Percentiles rank a stretch among this genome's conserved stretches.
Evolutionary conservation across 2,888 invertebrate species (phyloP).

Genomic region (Belgica antarctica): DNA sequence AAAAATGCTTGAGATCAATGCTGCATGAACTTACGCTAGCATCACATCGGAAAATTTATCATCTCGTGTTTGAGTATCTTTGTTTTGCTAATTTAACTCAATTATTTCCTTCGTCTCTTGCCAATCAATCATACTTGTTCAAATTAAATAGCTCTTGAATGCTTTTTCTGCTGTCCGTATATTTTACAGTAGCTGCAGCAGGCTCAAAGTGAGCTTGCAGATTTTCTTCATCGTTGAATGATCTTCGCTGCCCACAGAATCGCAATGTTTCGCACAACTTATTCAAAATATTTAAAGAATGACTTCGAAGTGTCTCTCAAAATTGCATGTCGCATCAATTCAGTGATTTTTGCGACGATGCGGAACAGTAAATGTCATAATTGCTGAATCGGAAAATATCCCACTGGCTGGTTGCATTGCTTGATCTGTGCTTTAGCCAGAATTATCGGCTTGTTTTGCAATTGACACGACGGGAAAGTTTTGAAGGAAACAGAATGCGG

Average conservation of each 20-base stretch:
- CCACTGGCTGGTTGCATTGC: neutral
- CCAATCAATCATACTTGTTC: conserved; percentile 22
- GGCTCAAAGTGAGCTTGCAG: neutral
- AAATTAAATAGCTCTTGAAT: neutral
- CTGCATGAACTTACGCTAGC: no score
- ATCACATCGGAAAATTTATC: no score
- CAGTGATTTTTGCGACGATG: neutral
- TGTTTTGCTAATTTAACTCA: neutral
- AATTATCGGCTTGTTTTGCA: neutral
- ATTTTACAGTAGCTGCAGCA: neutral
- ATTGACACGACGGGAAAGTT: neutral
- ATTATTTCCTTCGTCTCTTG: conserved; percentile 6
- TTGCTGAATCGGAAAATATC: conserved; percentile 15
- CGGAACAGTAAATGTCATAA: conserved; percentile 21
- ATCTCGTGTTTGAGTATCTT: no score
- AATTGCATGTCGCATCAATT: conserved; percentile 1
- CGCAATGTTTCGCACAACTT: neutral
- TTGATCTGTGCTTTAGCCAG: neutral
- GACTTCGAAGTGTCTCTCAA: neutral
- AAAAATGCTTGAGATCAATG: no score
- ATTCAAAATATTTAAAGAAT: neutral
- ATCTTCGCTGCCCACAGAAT: conserved; percentile 11
- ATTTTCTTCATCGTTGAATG: neutral
- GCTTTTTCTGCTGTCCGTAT: neutral
- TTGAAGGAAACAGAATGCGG: neutral